Conservation (phyloP, 2,113 vertebrate genomes). For the Rhabdornis inornatus region DNA sequence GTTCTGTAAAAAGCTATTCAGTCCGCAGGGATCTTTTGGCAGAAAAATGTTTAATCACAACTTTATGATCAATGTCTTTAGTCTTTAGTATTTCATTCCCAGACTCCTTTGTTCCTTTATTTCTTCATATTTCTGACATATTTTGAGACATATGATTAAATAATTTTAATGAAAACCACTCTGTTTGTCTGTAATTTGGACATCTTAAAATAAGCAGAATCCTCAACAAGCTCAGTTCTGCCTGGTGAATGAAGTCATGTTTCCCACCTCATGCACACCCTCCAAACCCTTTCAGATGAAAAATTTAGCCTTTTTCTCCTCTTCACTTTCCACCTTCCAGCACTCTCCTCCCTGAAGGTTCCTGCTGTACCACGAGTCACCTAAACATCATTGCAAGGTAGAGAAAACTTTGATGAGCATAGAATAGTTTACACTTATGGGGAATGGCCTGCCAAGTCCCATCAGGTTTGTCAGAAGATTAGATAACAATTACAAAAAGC, state of each 20-base stretch:
- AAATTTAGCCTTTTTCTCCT: background rate
- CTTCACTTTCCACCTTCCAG: background rate
- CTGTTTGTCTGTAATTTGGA: background rate
- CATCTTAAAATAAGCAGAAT: background rate
- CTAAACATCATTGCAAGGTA: background rate
- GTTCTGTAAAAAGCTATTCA: background rate
- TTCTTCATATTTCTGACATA: background rate
- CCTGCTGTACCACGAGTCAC: background rate
- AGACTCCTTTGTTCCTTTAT: background rate
- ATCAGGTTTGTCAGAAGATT: background rate
- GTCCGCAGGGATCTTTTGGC: background rate
- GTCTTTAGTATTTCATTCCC: background rate
- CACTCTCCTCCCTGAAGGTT: background rate
- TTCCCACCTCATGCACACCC: background rate
- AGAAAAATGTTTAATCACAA: background rate
- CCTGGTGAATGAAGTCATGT: background rate
- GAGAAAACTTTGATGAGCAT: background rate
- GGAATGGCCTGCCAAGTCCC: background rate
- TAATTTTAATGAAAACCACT: background rate
- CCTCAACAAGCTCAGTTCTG: background rate
- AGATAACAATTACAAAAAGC: background rate
- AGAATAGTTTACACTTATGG: background rate
- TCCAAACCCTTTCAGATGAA: background rate
- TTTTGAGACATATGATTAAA: background rate
- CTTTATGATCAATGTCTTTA: background rate